A percentile compares a stretch with the other conserved stretches of the same genome.
Conservation (phyloP, 2,797 vertebrate genomes). For the Ambastaia sidthimunki region DNA sequence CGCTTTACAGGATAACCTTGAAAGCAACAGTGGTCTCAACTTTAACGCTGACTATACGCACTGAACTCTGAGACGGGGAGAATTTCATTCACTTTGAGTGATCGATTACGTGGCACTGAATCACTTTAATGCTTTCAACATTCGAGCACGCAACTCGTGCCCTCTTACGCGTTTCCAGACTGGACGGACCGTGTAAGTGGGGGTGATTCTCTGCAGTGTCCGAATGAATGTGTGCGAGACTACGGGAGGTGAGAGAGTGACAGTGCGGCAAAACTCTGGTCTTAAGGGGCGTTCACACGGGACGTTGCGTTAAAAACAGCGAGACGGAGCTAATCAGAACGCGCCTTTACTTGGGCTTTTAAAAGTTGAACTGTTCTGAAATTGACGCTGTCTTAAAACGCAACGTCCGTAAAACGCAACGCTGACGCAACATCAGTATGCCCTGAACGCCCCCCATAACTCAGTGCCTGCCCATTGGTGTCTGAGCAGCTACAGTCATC, state of each 20-base stretch:
- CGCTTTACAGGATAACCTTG: conserved; percentile 54
- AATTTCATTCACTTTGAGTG: neutral
- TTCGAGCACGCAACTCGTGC: conserved; percentile 2
- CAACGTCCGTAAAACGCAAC: conserved; percentile 2
- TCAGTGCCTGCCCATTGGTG: conserved; percentile 56
- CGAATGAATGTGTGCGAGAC: conserved; percentile 47
- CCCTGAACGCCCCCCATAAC: conserved; percentile 12
- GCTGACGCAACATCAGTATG: too few species aligned
- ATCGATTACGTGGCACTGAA: conserved; percentile 34
- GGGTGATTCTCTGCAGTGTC: conserved; percentile 59
- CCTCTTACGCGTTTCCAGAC: neutral
- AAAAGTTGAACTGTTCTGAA: conserved; percentile 17
- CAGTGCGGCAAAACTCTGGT: conserved; percentile 70
- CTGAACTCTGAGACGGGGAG: neutral
- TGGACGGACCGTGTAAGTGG: conserved; percentile 17
- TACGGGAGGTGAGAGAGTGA: conserved; percentile 54
- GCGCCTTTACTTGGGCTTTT: neutral
- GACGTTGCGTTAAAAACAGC: neutral
- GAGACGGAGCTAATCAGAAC: neutral
- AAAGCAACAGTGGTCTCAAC: conserved; percentile 63
- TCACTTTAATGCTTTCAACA: conserved; percentile 17
- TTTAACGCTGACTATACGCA: conserved; percentile 46
- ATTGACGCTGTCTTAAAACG: conserved; percentile 21
- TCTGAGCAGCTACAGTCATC: conserved; percentile 55
- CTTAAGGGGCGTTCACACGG: neutral